Percentiles rank a stretch among this genome's conserved stretches.
Evolutionary conservation across 2,113 vertebrate genomes (phyloP).

Genomic region (Saccopteryx leptura): DNA sequence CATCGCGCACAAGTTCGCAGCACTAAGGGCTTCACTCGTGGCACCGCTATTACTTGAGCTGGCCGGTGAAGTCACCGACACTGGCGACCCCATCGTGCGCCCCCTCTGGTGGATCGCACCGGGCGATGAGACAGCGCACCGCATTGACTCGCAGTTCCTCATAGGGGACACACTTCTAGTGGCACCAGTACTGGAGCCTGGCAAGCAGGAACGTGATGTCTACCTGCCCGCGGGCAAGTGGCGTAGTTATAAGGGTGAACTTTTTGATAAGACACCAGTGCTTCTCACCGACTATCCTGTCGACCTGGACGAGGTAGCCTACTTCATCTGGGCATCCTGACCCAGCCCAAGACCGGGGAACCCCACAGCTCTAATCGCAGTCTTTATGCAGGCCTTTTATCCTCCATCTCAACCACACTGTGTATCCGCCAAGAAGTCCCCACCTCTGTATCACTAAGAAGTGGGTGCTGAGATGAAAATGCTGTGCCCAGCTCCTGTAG

Average conservation of each 20-base stretch:
- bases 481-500: not conserved
- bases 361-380: not conserved
- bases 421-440: not conserved
- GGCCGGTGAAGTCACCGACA: constrained; percentile 94
- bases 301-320: constrained; percentile 96
- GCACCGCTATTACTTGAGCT: constrained; percentile 96
- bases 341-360: not conserved
- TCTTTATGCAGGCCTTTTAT: constrained; percentile 12
- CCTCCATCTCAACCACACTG: not conserved
- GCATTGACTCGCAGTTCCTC: constrained; percentile 97
- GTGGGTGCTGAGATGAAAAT: not conserved
- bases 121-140: constrained; percentile 92
- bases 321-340: constrained; percentile 91
- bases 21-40: constrained; percentile 94
- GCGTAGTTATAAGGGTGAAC: constrained; percentile 97
- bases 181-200: constrained; percentile 96
- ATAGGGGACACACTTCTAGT: constrained; percentile 98
- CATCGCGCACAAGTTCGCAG: constrained; percentile 95
- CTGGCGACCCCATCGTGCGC: constrained; percentile 97
- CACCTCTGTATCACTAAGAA: not conserved
- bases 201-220: constrained; percentile 97
- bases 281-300: constrained; percentile 96
- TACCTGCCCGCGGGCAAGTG: constrained; percentile 96
- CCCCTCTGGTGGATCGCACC: constrained; percentile 99
- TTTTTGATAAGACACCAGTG: constrained; percentile 94